These are phyloP conservation scores for Parelbella ahira DNA, from an alignment of 2,888 invertebrate genomes.

Conservation along the genomic window DNA sequence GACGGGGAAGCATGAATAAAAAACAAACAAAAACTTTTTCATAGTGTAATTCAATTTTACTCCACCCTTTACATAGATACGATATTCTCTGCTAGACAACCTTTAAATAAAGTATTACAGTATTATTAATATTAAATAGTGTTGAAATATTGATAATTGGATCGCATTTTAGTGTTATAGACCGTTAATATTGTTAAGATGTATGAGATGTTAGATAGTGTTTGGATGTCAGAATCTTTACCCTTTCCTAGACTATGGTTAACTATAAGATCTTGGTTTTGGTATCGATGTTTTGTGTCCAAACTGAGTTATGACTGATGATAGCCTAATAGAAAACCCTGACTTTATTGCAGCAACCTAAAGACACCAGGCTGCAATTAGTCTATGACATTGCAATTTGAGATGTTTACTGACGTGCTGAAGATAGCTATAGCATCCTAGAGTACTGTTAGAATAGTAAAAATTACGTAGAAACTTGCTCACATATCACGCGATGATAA, in stretches of 20 bases:
- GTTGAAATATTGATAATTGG: constrained; percentile 36
- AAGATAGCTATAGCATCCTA: no score
- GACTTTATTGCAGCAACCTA: no score
- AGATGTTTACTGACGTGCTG: no score
- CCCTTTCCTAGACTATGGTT: constrained; percentile 57
- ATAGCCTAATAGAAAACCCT: no score
- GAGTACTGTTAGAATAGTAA: no score
- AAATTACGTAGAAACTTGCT: no score
- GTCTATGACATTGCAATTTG: no score
- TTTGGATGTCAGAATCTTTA: constrained; percentile 46
- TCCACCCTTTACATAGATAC: constrained; percentile 41
- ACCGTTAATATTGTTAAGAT: constrained; percentile 51
- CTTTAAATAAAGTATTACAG: constrained; percentile 43
- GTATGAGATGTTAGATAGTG: constrained; percentile 52
- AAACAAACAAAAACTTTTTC: constrained; percentile 38
- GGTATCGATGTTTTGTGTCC: constrained; percentile 41
- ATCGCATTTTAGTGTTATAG: constrained; percentile 38
- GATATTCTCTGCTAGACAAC: constrained; percentile 32
- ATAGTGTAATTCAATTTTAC: constrained; percentile 54
- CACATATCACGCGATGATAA: no score
- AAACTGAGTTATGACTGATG: neutral
- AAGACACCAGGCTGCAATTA: no score
- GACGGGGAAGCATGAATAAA: constrained; percentile 70
- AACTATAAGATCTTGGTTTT: constrained; percentile 43
- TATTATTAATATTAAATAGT: constrained; percentile 61